These are phyloP conservation scores for Cataglyphis cursor DNA, from an alignment of 2,888 invertebrate species.

Conservation along the genomic window DNA sequence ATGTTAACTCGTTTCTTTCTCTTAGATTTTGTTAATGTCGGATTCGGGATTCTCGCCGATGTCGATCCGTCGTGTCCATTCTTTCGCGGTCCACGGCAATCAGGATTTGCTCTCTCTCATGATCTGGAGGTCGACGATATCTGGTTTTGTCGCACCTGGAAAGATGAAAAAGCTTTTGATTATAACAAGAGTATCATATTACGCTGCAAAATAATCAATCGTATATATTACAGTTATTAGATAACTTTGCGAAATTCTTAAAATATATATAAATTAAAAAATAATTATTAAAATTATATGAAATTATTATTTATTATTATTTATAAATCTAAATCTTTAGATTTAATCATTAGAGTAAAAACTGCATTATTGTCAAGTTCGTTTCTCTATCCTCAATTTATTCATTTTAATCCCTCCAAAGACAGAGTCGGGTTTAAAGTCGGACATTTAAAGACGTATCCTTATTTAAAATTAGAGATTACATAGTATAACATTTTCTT, in stretches of 20 bases:
- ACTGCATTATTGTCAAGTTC: background rate
- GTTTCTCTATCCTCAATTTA: background rate
- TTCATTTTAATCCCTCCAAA: background rate
- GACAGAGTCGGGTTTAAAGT: background rate
- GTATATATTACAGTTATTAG: background rate
- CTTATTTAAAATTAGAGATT: background rate
- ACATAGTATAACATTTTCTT: background rate
- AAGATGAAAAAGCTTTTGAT: slow-evolving; percentile 21
- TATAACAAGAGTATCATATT: background rate
- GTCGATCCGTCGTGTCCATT: slow-evolving; percentile 58
- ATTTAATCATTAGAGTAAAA: background rate
- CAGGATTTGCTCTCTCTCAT: slow-evolving; percentile 63
- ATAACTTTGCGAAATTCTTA: background rate
- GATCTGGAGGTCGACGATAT: slow-evolving; percentile 5
- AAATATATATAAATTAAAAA: background rate
- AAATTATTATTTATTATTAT: no score
- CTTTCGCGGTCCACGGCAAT: slow-evolving; percentile 61
- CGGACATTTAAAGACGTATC: background rate
- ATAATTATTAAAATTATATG: background rate
- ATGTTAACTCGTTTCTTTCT: background rate
- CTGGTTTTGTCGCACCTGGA: slow-evolving; percentile 39
- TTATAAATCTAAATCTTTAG: background rate
- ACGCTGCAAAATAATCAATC: background rate
- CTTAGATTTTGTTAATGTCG: background rate
- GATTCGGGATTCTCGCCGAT: background rate